Conservation (phyloP, 2,888 invertebrate species). For the Dolichomitus sp. region DNA sequence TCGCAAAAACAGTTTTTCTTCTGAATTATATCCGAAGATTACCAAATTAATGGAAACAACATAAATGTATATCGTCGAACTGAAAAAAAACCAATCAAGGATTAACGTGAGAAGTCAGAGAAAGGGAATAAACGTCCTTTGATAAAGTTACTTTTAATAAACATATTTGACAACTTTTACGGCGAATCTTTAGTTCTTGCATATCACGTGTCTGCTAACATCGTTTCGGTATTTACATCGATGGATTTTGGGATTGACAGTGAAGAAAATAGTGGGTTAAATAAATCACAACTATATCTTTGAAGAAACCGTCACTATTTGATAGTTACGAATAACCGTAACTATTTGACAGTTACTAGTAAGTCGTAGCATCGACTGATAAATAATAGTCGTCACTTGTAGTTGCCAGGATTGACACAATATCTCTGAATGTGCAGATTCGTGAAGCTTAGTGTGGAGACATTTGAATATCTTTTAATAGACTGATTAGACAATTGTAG, state of each 20-base stretch:
- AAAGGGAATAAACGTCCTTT: neutral
- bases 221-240: constrained; percentile 16
- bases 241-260: neutral
- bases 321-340: no score
- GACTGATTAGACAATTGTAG: neutral
- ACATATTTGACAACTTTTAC: constrained; percentile 5
- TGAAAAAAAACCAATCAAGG: neutral
- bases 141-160: neutral
- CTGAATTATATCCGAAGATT: neutral
- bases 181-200: constrained; percentile 23
- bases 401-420: no score
- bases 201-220: constrained; percentile 50
- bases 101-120: neutral
- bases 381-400: no score
- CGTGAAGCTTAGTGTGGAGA: neutral
- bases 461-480: neutral
- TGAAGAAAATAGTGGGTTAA: neutral
- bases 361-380: no score
- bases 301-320: no score
- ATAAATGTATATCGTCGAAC: neutral
- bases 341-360: no score
- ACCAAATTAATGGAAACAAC: neutral
- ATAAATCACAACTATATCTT: no score
- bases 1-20: neutral
- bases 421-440: no score